These are phyloP conservation scores for Hemistola chrysoprasaria DNA, from an alignment of 2,888 invertebrate species.

Conservation along the genomic window DNA sequence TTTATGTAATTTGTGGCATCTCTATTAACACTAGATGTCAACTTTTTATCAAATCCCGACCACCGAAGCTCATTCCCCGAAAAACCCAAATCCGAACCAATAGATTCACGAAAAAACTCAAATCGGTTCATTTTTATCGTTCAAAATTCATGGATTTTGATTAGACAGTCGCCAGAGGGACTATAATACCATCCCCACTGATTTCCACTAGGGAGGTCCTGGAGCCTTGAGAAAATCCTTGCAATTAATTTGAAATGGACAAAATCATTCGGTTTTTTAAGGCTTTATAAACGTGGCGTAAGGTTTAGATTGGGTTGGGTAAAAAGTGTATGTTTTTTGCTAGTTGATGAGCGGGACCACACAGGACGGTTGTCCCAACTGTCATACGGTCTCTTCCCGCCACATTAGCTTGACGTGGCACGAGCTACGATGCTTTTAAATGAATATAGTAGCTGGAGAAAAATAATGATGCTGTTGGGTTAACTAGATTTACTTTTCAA, in stretches of 20 bases:
- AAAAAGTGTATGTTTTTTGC: slow-evolving; percentile 70
- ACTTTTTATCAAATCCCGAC: not conserved
- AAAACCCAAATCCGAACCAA: slow-evolving; percentile 6
- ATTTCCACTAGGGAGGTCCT: slow-evolving; percentile 56
- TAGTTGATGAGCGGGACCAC: slow-evolving; percentile 56
- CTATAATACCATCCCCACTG: slow-evolving; percentile 49
- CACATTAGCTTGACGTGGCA: slow-evolving; percentile 33
- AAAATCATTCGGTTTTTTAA: slow-evolving; percentile 63
- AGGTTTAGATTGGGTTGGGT: slow-evolving; percentile 41
- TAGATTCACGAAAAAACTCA: slow-evolving; percentile 23
- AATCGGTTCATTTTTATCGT: slow-evolving; percentile 27
- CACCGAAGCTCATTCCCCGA: slow-evolving; percentile 5
- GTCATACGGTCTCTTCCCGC: slow-evolving; percentile 33
- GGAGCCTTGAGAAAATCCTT: slow-evolving; percentile 6
- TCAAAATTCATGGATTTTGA: slow-evolving; percentile 35
- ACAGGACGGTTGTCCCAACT: slow-evolving; percentile 49
- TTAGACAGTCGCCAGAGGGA: slow-evolving; percentile 30
- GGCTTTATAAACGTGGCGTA: slow-evolving; percentile 31
- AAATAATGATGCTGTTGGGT: too few species aligned
- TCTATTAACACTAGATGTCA: slow-evolving; percentile 1
- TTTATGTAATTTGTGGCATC: too few species aligned
- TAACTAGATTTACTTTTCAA: too few species aligned
- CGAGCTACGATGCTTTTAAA: not conserved
- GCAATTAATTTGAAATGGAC: slow-evolving; percentile 69
- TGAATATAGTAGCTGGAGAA: too few species aligned